Base-by-base conservation (phyloP, 2,113 vertebrate genomes). In the Strigops habroptila region DNA sequence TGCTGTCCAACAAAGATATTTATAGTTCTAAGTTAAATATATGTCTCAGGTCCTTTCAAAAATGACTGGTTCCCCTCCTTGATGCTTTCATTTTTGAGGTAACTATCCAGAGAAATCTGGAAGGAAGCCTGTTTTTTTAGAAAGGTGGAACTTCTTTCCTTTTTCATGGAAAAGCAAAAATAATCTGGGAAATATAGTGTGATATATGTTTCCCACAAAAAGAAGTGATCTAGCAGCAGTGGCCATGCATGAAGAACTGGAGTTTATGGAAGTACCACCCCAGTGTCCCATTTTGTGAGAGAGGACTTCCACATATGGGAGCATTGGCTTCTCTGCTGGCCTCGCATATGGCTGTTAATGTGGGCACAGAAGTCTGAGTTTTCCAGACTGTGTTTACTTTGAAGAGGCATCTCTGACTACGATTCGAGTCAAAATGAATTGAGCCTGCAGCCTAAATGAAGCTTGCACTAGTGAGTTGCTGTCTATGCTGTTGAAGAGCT, bases 331-430 rank as follows among this genome's bases (percentile, higher is more conserved):
- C n/a, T 83, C 51, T 48, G 14, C 1, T 82, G 65, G 7, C 43
- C 74, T 92, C 0, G 0, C 6, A 23, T 16, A 28, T 17, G 14
- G 17, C 17, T 82, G 6, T 33, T 67, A 44, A 28, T 0, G 0
- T 57, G 48, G 51, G n/a, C 1, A 0, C 22, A 82, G 43, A 70
- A 82, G 31, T 51, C 31, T 65, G 44, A 73, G 31, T 41, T 39
- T 69, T 91, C 59, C 53, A 70, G 68, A 43, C 2, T 62, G 21
- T 6, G 0, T 86, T 89, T 41, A 7, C 24, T 70, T 81, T 55
- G 51, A 49, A 51, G 49, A 80, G 31, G 12, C 1, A 1, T 77
- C 33, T 49, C 67, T 82, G 69, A 60, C 28, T 81, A 19, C 46
- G 18, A 63, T 73, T 76, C 3, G 13, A 81, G 53, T 48, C 0